Base-by-base conservation (phyloP, 2,113 vertebrate species). In the Pachycephala philippinensis region DNA sequence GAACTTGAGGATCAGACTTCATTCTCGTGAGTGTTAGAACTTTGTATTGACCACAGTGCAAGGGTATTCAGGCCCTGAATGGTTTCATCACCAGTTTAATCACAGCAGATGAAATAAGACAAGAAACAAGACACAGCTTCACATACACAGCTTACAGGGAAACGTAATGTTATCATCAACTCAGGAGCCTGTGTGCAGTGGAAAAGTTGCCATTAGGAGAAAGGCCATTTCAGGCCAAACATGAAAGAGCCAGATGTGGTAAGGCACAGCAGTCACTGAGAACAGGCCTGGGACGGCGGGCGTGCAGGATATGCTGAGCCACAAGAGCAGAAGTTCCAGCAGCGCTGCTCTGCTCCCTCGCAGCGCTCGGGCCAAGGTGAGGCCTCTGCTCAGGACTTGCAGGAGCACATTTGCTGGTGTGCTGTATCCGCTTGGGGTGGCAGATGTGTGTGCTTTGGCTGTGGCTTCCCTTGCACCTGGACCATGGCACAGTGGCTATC, bases 201-300 rank as follows among this genome's bases (percentile, higher is more conserved):
- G 78, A 85, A 74, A 87, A 83, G 50, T 9, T 74, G 63, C 54
- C 75, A 70, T 65, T 50, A 45, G 52, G 23, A 85, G 75, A 90
- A 74, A 87, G 93, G 91, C 82, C 66, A 77, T 91, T 83, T 80
- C 59, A 90, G 93, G 93, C 54, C 90, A 94, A 39, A 74, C 86
- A 81, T 40, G 83, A 92, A 74, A 56, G 52, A 56, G 30, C 50
- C 92, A 96, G 92, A 93, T 94, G 90, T 77, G 59, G 63, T 10
- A 31, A 54, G 65, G 49, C 84, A 30, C 54, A 71, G 76, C 75
- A 71, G 76, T 6, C 28, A 47, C 35, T 30, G n/a, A 52, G 40
- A 69, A 17, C 11, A 30, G 42, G 45, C 64, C 70, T 44, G 37
- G 49, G n/a, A 65, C 35, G 53, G 50, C 35, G 0, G 24, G 18